phyloP scores from a whole-genome alignment of 1,140 invertebrate genomes.

The Bombus impatiens region DNA sequence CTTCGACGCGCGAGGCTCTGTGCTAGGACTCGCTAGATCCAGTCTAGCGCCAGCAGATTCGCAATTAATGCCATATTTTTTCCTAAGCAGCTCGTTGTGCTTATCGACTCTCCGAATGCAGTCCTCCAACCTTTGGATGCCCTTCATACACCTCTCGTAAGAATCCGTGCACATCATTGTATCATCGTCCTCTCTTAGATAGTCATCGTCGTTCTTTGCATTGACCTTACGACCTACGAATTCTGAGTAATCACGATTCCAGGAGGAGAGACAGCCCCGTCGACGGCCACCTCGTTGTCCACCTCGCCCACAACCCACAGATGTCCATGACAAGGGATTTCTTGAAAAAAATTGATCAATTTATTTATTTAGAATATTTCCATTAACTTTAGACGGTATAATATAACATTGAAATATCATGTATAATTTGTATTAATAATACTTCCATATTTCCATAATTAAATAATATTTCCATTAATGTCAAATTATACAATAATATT shows the following conservation, averaged over 20 bases:
- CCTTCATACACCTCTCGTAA: slow-evolving; percentile 70
- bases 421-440: too few relatives aligned
- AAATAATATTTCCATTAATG: too few relatives aligned
- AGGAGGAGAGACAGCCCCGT: not conserved
- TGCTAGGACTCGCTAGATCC: slow-evolving; percentile 68
- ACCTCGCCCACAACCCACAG: not conserved
- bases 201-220: slow-evolving; percentile 54
- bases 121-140: slow-evolving; percentile 71
- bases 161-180: slow-evolving; percentile 56
- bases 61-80: slow-evolving; percentile 65
- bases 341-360: not conserved
- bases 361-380: not conserved
- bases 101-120: slow-evolving; percentile 66
- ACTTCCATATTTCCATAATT: too few relatives aligned
- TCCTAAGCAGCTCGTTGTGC: slow-evolving; percentile 66
- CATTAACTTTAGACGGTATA: too few relatives aligned
- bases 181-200: slow-evolving; percentile 46
- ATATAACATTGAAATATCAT: too few relatives aligned
- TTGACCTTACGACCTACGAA: slow-evolving; percentile 33
- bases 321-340: not conserved
- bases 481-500: too few relatives aligned
- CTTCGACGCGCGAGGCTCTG: slow-evolving; percentile 47
- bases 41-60: slow-evolving; percentile 74
- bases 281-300: slow-evolving; percentile 18
- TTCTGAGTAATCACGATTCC: slow-evolving; percentile 47